Percentiles rank a stretch among this genome's conserved stretches.
Conservation (phyloP, 2,113 vertebrate species). For the Boulengerochromis microlepis region DNA sequence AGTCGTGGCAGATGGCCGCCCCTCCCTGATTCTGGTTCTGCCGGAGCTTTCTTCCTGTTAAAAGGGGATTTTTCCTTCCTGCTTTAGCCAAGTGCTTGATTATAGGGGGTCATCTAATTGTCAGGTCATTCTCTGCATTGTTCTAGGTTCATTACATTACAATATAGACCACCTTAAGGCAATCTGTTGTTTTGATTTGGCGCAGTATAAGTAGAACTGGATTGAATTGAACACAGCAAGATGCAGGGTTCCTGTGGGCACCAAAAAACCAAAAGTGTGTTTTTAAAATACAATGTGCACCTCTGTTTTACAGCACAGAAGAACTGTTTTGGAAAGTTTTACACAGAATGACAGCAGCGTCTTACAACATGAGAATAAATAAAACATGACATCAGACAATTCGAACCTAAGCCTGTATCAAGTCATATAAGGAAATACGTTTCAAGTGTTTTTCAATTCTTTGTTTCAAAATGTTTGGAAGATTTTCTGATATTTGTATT, state of each 20-base stretch:
- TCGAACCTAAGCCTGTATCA: accelerated
- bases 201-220: neutral
- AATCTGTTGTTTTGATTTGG: neutral
- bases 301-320: neutral
- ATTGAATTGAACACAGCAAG: neutral
- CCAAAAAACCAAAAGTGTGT: neutral
- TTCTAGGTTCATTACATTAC: neutral
- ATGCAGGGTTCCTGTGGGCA: neutral
- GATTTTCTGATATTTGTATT: neutral
- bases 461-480: neutral
- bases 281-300: neutral
- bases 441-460: neutral
- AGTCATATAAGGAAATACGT: neutral
- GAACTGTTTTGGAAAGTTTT: neutral
- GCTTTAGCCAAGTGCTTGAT: neutral
- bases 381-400: neutral
- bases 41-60: neutral
- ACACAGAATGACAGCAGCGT: neutral
- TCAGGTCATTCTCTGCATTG: neutral
- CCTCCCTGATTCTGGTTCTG: neutral
- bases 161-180: neutral
- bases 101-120: neutral
- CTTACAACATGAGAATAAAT: neutral
- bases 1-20: neutral
- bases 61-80: neutral